Percentiles rank a stretch among this genome's conserved stretches.
phyloP scores from a whole-genome alignment of 2,113 vertebrate species.

The Acrocephalus kingi region DNA sequence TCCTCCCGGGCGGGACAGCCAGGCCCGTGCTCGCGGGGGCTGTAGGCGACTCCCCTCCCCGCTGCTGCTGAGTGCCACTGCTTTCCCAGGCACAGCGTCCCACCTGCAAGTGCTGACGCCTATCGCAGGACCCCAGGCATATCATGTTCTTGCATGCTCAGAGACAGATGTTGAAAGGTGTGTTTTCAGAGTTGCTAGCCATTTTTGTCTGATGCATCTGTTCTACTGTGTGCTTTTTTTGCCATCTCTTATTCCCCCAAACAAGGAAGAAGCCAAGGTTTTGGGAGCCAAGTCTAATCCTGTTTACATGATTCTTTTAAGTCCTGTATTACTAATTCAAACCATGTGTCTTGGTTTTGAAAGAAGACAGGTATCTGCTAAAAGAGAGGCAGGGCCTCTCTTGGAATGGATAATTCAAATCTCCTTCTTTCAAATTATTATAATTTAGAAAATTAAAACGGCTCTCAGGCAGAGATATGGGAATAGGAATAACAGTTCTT shows the following conservation, averaged over 20 bases:
- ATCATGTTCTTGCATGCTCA: neutral
- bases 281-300: constrained; percentile 42
- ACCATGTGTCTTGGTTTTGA: neutral
- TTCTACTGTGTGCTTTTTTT: neutral
- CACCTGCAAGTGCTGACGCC: neutral
- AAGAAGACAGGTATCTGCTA: no score
- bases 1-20: fast-evolving
- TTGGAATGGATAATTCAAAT: no score
- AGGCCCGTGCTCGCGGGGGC: fast-evolving
- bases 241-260: neutral
- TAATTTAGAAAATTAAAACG: no score
- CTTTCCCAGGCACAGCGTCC: neutral
- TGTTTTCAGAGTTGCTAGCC: neutral
- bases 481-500: no score
- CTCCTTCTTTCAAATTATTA: no score
- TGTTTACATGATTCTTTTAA: constrained; percentile 46
- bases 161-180: neutral
- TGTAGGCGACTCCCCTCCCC: fast-evolving
- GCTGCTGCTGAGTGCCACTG: neutral
- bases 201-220: neutral
- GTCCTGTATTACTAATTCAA: constrained; percentile 44
- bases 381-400: no score
- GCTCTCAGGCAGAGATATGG: no score
- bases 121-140: neutral
- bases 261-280: neutral